phyloP scores from a whole-genome alignment of 2,888 invertebrate genomes.

The Calameuta pallipes region DNA sequence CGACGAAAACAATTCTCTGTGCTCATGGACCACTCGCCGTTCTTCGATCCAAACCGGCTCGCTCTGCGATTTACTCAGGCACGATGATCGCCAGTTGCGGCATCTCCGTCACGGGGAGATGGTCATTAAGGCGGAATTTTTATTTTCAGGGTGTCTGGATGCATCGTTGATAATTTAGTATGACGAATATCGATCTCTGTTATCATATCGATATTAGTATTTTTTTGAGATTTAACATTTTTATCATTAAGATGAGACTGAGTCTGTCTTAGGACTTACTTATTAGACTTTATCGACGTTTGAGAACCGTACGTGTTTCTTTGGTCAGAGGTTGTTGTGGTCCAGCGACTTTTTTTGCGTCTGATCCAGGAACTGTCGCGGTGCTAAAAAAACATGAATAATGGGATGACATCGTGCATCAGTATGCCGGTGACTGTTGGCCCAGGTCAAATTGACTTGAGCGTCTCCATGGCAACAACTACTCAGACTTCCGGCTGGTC shows the following conservation, averaged over 20 bases:
- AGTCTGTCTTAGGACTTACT: not conserved
- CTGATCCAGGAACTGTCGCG: not conserved
- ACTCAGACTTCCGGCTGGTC: conserved; percentile 68
- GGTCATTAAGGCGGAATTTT: not conserved
- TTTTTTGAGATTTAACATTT: not conserved
- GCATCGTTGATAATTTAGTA: not conserved
- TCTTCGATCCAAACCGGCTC: not conserved
- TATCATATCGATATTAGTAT: not conserved
- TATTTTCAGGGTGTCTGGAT: not conserved
- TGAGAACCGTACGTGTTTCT: not conserved
- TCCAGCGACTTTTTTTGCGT: not conserved
- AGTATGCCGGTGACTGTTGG: conserved; percentile 62
- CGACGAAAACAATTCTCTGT: not conserved
- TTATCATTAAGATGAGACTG: not conserved
- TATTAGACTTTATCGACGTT: not conserved
- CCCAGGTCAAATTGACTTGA: conserved; percentile 71
- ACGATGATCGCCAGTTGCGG: not conserved
- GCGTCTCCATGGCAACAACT: conserved; percentile 70
- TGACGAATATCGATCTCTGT: not conserved
- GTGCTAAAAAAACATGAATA: conserved; percentile 47
- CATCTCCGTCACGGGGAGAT: not conserved
- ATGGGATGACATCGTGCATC: conserved; percentile 56
- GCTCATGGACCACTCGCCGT: not conserved
- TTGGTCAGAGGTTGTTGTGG: not conserved
- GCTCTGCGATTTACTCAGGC: not conserved